phyloP scores from a whole-genome alignment of 2,797 vertebrate genomes.

The Sebastes diaconus region DNA sequence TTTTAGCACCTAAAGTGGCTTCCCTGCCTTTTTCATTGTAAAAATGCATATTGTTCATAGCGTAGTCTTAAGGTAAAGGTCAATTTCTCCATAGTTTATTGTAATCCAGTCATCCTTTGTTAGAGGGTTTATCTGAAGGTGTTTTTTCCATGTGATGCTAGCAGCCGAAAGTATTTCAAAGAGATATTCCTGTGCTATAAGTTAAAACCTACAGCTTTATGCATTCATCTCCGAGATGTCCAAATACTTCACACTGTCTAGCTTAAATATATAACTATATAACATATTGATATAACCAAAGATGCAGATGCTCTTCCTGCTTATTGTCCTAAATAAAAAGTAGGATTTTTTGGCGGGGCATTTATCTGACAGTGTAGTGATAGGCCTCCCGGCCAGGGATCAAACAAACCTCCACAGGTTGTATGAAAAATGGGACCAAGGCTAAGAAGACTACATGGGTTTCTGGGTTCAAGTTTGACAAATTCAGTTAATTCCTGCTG shows the following conservation, averaged over 20 bases:
- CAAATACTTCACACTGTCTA: not conserved
- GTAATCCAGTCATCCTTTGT: not conserved
- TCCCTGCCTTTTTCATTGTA: not conserved
- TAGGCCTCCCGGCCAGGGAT: not conserved
- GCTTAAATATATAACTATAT: not conserved
- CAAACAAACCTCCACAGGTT: too few relatives aligned
- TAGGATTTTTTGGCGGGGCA: too few relatives aligned
- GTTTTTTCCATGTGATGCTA: not conserved
- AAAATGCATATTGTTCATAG: not conserved
- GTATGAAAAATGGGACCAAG: too few relatives aligned
- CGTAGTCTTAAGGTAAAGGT: not conserved
- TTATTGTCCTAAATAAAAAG: not conserved
- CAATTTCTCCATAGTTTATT: not conserved
- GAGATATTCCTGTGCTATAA: not conserved
- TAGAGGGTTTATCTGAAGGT: not conserved
- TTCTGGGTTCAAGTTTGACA: too few relatives aligned
- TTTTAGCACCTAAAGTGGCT: slow-evolving; percentile 8
- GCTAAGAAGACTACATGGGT: too few relatives aligned
- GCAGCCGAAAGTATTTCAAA: not conserved
- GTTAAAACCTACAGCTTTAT: not conserved
- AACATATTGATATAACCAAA: not conserved
- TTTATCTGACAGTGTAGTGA: not conserved
- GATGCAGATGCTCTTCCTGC: not conserved
- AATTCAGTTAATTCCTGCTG: not conserved
- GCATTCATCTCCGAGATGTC: not conserved